Conservation (phyloP, 2,113 vertebrate genomes). For the Ochotona princeps region DNA sequence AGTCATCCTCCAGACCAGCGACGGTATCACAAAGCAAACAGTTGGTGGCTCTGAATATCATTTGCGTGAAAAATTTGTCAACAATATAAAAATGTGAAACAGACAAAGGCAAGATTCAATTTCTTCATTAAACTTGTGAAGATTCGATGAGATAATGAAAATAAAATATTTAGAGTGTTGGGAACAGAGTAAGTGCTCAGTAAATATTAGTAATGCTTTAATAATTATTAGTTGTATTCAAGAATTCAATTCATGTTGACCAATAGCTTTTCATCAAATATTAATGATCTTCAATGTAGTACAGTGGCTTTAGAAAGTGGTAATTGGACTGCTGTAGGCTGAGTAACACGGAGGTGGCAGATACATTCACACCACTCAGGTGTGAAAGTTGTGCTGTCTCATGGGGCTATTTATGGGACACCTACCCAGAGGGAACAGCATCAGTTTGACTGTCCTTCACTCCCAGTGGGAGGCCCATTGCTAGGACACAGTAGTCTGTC, state of each 20-base stretch:
- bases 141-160: neutral
- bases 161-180: constrained; percentile 30
- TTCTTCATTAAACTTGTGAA: constrained; percentile 21
- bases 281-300: constrained; percentile 56
- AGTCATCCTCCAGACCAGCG: neutral
- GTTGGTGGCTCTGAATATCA: neutral
- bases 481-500: constrained; percentile 57
- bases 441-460: constrained; percentile 58
- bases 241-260: constrained; percentile 60
- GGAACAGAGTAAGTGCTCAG: constrained; percentile 40
- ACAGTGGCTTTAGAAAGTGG: constrained; percentile 51
- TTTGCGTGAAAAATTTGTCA: constrained; percentile 17
- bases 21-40: neutral
- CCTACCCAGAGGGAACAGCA: constrained; percentile 42
- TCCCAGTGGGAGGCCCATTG: constrained; percentile 61
- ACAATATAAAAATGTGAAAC: neutral
- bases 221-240: constrained; percentile 60
- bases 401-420: constrained; percentile 37
- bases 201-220: constrained; percentile 62
- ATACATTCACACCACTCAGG: constrained; percentile 62
- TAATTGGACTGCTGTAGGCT: constrained; percentile 57
- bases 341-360: constrained; percentile 63
- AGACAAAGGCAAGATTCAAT: neutral
- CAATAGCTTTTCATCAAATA: constrained; percentile 67
- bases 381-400: constrained; percentile 66